Percentiles rank a stretch among this genome's conserved stretches.
Conservation (phyloP, 2,888 invertebrate species). For the Tipula vernalis region DNA sequence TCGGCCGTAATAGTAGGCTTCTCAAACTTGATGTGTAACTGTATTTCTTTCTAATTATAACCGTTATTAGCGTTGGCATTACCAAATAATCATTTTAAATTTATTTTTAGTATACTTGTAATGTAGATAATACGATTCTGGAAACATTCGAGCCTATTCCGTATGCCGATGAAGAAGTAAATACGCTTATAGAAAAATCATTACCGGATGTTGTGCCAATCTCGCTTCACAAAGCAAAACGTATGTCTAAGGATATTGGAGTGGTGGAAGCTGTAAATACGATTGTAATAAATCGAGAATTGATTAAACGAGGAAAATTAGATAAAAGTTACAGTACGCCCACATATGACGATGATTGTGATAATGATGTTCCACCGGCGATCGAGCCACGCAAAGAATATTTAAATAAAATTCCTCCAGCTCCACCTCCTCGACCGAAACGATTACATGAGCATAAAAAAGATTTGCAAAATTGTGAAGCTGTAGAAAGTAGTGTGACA, state of each 20-base stretch:
- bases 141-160: slow-evolving; percentile 36
- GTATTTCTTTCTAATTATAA: no score
- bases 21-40: no score
- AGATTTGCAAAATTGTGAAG: background rate
- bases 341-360: slow-evolving; percentile 52
- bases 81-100: background rate
- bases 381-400: slow-evolving; percentile 34
- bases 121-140: slow-evolving; percentile 34
- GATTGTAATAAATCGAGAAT: slow-evolving; percentile 16
- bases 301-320: slow-evolving; percentile 40
- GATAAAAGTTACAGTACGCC: slow-evolving; percentile 78
- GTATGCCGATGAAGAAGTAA: slow-evolving; percentile 32
- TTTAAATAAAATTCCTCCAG: slow-evolving; percentile 32
- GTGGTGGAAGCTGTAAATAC: slow-evolving; percentile 27
- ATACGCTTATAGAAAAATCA: background rate
- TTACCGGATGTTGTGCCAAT: background rate
- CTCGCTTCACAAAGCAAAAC: background rate
- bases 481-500: background rate
- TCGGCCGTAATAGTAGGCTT: no score
- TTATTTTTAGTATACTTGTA: slow-evolving; percentile 19
- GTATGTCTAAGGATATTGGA: background rate
- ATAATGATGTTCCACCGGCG: slow-evolving; percentile 33
- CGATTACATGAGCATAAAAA: slow-evolving; percentile 24
- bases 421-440: slow-evolving; percentile 35
- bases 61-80: background rate